A percentile compares a stretch with the other conserved stretches of the same genome.
Conservation (phyloP, 2,888 invertebrate species). For the Lomographa bimaculata region DNA sequence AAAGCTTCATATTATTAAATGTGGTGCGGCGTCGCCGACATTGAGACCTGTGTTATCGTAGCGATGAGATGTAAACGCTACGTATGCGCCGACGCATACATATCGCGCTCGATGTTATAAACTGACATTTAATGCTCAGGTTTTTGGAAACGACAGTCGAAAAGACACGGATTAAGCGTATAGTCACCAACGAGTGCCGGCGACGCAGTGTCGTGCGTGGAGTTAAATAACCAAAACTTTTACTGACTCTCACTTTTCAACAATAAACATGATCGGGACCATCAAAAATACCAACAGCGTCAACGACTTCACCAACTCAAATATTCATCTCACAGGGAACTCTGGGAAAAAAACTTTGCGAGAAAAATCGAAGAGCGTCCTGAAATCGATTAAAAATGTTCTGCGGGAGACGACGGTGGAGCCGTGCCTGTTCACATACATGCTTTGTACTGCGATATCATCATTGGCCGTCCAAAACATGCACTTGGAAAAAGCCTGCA, state of each 20-base stretch:
- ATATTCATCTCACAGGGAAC: conserved; percentile 57
- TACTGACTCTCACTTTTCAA: conserved; percentile 65
- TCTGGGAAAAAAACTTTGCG: conserved; percentile 51
- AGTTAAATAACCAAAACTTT: conserved; percentile 55
- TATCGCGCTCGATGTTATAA: conserved; percentile 69
- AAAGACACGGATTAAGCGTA: conserved; percentile 64
- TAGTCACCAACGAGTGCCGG: conserved; percentile 57
- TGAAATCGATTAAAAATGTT: conserved; percentile 64
- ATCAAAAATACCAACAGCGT: conserved; percentile 54
- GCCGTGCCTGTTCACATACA: conserved; percentile 86
- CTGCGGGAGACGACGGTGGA: conserved; percentile 84
- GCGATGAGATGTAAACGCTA: conserved; percentile 68
- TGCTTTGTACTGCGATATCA: conserved; percentile 86
- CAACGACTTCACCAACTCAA: conserved; percentile 65
- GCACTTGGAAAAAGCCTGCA: conserved; percentile 84
- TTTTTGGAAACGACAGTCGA: conserved; percentile 71
- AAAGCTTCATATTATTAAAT: conserved; percentile 68
- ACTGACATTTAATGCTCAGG: conserved; percentile 70
- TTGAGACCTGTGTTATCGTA: conserved; percentile 73
- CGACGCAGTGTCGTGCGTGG: conserved; percentile 55
- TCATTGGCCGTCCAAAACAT: conserved; percentile 83
- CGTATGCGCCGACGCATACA: conserved; percentile 60
- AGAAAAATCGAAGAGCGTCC: conserved; percentile 57
- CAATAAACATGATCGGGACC: conserved; percentile 57
- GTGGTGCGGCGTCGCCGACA: conserved; percentile 60